Percentiles rank a stretch among this genome's conserved stretches.
Conservation (phyloP, 2,113 vertebrate genomes). For the Monopterus albus region DNA sequence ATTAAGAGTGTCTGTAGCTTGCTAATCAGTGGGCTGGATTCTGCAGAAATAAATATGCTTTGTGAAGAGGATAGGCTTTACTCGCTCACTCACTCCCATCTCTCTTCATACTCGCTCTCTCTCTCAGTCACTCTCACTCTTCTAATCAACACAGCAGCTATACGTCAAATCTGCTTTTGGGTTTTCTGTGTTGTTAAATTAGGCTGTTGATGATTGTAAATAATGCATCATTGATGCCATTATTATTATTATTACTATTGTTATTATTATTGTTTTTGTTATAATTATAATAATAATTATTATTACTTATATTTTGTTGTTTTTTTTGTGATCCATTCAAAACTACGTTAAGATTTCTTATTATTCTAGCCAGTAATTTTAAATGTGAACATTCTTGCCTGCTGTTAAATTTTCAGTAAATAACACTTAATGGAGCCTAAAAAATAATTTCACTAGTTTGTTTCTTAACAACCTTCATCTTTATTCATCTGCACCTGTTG, state of each 20-base stretch:
- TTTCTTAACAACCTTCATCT: background rate
- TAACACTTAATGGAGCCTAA: background rate
- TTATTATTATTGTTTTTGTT: background rate
- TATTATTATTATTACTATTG: slow-evolving; percentile 2
- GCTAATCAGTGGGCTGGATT: slow-evolving; percentile 62
- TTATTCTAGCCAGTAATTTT: background rate
- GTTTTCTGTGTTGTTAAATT: slow-evolving; percentile 33
- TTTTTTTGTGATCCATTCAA: background rate
- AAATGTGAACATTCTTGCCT: background rate
- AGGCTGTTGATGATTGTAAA: slow-evolving; percentile 20
- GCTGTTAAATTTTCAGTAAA: background rate
- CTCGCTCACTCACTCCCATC: slow-evolving; percentile 49
- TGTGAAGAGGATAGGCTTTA: slow-evolving; percentile 45
- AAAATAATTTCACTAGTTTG: background rate
- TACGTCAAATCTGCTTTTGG: slow-evolving; percentile 34
- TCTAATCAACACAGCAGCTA: slow-evolving; percentile 64
- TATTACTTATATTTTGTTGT: slow-evolving; percentile 1
- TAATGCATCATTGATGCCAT: background rate
- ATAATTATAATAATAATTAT: background rate
- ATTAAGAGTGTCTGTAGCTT: slow-evolving; percentile 46
- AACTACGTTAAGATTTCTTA: slow-evolving; percentile 1
- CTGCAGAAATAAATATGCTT: slow-evolving; percentile 65
- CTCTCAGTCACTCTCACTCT: slow-evolving; percentile 49
- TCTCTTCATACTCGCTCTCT: slow-evolving; percentile 45
- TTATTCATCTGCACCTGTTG: background rate